These are phyloP conservation scores for Poeciliopsis gracilis DNA, from an alignment of 2,797 vertebrate genomes.

Conservation along the genomic window DNA sequence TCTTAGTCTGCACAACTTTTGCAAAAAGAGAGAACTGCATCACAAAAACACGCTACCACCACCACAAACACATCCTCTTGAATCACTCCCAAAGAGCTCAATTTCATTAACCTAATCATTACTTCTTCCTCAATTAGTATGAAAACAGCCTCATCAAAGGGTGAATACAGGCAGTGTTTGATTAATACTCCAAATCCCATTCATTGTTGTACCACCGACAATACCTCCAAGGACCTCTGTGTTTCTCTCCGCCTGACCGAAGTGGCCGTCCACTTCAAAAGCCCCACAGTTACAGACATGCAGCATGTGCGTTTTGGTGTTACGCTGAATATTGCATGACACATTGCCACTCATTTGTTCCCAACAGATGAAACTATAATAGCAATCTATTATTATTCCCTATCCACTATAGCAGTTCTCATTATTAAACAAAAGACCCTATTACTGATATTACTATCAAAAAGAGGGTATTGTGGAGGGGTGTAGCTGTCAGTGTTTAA, in stretches of 20 bases:
- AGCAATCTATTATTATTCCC: conserved; percentile 69
- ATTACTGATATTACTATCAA: conserved; percentile 77
- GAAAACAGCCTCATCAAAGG: conserved; percentile 53
- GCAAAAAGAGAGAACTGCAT: background rate
- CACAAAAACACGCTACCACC: background rate
- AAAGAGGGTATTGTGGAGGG: conserved; percentile 49
- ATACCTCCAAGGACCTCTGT: conserved; percentile 67
- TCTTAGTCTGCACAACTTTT: background rate
- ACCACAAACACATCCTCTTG: conserved; percentile 55
- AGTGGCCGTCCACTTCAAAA: conserved; percentile 59
- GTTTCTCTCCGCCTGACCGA: conserved; percentile 45
- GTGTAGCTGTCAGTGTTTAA: conserved; percentile 52
- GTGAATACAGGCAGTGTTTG: conserved; percentile 41
- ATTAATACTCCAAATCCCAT: conserved; percentile 64
- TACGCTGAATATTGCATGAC: conserved; percentile 39
- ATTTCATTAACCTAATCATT: conserved; percentile 66
- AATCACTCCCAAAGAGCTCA: conserved; percentile 37
- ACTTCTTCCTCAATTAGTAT: conserved; percentile 59
- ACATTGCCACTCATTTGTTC: conserved; percentile 67
- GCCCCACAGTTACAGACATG: conserved; percentile 65
- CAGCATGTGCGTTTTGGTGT: conserved; percentile 49
- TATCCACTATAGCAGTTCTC: conserved; percentile 69
- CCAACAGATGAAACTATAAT: conserved; percentile 71
- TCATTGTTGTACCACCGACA: conserved; percentile 66
- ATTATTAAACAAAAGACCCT: conserved; percentile 77